Evolutionary conservation across 2,113 vertebrate species (phyloP).

Genomic region (Damaliscus lunatus): DNA sequence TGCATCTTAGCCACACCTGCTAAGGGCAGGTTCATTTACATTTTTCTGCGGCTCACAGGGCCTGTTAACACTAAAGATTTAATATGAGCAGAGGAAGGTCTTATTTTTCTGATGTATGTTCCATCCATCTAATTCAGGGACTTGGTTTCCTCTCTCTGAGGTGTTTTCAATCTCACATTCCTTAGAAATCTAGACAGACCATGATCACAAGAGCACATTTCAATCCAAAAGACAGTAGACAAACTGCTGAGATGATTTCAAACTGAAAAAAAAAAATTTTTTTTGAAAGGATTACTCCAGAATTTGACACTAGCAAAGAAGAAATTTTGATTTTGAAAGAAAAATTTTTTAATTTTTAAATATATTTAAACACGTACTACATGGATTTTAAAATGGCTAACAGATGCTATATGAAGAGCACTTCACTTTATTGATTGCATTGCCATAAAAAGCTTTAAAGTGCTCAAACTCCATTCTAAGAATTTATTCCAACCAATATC

Average conservation of each 20-base stretch:
- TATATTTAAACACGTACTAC: background rate
- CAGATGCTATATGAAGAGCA: background rate
- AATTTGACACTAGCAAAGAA: background rate
- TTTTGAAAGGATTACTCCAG: background rate
- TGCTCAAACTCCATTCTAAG: background rate
- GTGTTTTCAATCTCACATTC: background rate
- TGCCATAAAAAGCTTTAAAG: background rate
- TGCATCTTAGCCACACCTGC: constrained; percentile 15
- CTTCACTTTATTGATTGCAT: background rate
- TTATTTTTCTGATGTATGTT: constrained; percentile 10
- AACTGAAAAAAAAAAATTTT: background rate
- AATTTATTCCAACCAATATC: background rate
- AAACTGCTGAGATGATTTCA: constrained; percentile 1
- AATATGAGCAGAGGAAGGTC: background rate
- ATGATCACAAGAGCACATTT: background rate
- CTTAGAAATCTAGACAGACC: background rate
- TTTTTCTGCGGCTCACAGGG: background rate
- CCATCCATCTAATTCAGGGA: background rate
- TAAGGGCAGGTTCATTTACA: background rate
- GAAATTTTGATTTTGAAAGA: constrained; percentile 14
- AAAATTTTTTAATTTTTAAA: background rate
- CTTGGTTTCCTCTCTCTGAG: background rate
- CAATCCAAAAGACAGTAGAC: background rate
- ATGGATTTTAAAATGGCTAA: background rate
- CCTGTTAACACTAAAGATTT: background rate